A percentile compares a stretch with the other conserved stretches of the same genome.
Conservation (phyloP, 2,113 vertebrate genomes). For the Scalopus aquaticus region DNA sequence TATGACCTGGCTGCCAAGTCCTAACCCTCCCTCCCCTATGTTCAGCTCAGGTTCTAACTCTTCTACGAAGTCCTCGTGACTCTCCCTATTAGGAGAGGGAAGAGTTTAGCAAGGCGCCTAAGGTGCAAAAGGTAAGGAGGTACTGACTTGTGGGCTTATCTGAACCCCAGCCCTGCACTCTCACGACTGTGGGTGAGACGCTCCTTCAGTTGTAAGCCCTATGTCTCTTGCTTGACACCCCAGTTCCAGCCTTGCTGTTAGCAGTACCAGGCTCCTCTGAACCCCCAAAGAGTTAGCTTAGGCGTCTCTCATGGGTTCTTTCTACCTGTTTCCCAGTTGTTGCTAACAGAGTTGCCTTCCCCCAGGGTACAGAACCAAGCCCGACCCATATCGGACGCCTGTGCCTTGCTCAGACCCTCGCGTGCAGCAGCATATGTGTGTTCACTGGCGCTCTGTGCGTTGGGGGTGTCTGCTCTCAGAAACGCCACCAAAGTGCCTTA, state of each 20-base stretch:
- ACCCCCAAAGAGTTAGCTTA: not conserved
- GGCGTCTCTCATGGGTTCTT: not conserved
- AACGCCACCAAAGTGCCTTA: not conserved
- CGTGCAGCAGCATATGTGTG: not conserved
- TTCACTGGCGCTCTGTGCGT: not conserved
- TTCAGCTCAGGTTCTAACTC: not conserved
- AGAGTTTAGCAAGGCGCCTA: not conserved
- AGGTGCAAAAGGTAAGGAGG: not conserved
- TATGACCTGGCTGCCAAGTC: not conserved
- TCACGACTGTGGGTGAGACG: not conserved
- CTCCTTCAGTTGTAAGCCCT: not conserved
- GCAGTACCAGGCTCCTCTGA: not conserved
- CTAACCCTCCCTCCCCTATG: not conserved
- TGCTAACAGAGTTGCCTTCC: not conserved
- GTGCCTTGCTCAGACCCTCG: not conserved
- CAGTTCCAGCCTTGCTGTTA: not conserved
- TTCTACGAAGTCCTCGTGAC: not conserved
- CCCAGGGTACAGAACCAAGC: not conserved
- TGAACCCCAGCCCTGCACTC: not conserved
- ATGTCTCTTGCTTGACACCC: not conserved
- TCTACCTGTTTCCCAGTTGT: not conserved
- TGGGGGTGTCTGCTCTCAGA: not conserved
- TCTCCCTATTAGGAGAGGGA: not conserved
- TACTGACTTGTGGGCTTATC: rapidly evolving
- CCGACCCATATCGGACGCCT: not conserved